Evolutionary conservation across 2,113 vertebrate genomes (phyloP), one percentile per base, ranked within the genome.

Genomic region (Aegithalos caudatus): DNA sequence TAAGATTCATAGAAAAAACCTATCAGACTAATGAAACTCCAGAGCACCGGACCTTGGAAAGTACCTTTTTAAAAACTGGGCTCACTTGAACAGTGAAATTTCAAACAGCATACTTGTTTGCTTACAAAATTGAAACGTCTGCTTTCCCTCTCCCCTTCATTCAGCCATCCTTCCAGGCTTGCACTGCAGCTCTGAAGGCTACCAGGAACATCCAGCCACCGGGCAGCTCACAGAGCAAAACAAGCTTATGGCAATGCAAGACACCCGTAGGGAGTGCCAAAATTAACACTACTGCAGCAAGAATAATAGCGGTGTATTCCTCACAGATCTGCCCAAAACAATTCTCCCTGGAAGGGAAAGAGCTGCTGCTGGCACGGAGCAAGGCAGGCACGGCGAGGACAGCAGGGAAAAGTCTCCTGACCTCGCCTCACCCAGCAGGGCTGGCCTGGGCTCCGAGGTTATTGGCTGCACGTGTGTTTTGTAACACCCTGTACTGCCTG

Each of bases 381-480:
- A 0, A 21, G 74, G 19, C 83, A 69, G 79, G 73, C 88, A 77
- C 2, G 3, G 81, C 1, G 12, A 54, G 65, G 80, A 53, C 90
- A 84, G 88, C 78, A 31, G 73, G 67, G 66, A 40, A 6, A 5
- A 54, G 66, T 11, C 24, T 77, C 74, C 92, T 96, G 95, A 94
- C 96, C 97, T 85, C 20, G 4, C 35, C 42, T 95, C 83, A 95
- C 96, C 96, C 91, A n/a, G 2, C 65, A 11, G 7, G 37, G 40
- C 90, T 7, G 71, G 86, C 74, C 84, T 6, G 35, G 2, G 3
- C 91, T 37, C 56, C 31, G 3, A 7, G 22, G 12, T 51, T 22
- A 24, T 3, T 20, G 95, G 80, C 77, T 50, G 76, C 94, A 90
- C 86, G 90, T 81, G 94, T 90, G 79, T 82, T 94, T 50, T 71